These are phyloP conservation scores for Stegophylla sp. DNA, from an alignment of 2,888 invertebrate genomes.

Conservation along the genomic window DNA sequence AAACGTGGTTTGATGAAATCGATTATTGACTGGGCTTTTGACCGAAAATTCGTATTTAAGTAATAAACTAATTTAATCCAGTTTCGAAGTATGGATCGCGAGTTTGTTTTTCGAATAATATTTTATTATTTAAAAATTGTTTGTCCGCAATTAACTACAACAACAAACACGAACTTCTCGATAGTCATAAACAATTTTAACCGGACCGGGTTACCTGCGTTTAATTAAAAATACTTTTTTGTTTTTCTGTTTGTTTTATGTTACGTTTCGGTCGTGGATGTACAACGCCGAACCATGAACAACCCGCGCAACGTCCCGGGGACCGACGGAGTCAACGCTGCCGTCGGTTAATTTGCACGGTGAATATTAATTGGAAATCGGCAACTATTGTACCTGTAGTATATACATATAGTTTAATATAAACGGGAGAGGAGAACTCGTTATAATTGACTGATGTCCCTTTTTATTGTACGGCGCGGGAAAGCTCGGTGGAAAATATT, in stretches of 20 bases:
- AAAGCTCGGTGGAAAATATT: conserved; percentile 3
- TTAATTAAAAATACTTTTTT: conserved; percentile 20
- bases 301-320: not conserved
- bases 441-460: not conserved
- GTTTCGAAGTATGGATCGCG: not conserved
- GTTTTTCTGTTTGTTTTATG: not conserved
- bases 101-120: conserved; percentile 2
- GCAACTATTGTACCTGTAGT: not conserved
- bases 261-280: not conserved
- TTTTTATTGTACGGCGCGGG: not conserved
- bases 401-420: no score
- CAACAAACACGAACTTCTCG: not conserved
- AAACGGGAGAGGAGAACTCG: no score
- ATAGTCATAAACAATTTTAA: not conserved
- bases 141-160: not conserved
- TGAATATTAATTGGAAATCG: conserved; percentile 35
- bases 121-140: not conserved
- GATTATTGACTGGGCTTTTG: no score
- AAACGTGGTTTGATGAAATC: no score
- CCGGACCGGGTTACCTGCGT: not conserved
- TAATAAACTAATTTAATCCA: not conserved
- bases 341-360: not conserved
- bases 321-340: not conserved
- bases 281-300: conserved; percentile 5
- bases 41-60: no score